Percentiles rank a stretch among this genome's conserved stretches.
Evolutionary conservation across 2,888 invertebrate species (phyloP).

Genomic region (Eupithecia subumbrata): DNA sequence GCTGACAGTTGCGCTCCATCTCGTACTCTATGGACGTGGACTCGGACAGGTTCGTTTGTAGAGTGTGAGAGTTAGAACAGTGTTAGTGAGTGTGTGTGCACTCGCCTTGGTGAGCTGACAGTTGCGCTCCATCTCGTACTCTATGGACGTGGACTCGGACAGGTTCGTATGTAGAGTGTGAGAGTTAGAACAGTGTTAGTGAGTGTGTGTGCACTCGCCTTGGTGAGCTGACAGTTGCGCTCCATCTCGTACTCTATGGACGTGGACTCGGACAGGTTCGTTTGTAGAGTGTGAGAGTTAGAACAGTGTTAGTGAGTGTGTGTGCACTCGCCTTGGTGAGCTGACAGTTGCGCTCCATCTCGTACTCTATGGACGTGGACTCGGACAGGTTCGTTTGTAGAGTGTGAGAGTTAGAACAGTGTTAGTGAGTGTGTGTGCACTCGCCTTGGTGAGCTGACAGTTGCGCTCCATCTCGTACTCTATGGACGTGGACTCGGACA

Average conservation of each 20-base stretch:
- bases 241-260: slow-evolving; percentile 89
- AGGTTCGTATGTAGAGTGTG: background rate
- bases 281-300: no score
- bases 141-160: background rate
- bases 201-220: slow-evolving; percentile 64
- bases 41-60: background rate
- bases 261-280: slow-evolving; percentile 92
- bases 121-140: slow-evolving; percentile 18
- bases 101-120: slow-evolving; percentile 87
- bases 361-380: slow-evolving; percentile 94
- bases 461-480: no score
- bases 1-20: no score
- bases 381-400: slow-evolving; percentile 87
- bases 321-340: no score
- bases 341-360: slow-evolving; percentile 17
- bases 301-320: no score
- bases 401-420: no score
- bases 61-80: background rate
- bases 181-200: background rate
- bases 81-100: background rate
- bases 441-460: no score
- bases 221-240: slow-evolving; percentile 85
- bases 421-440: no score
- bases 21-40: background rate
- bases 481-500: background rate